phyloP scores from a whole-genome alignment of 1,140 invertebrate genomes.

The Diachasma alloeum region DNA sequence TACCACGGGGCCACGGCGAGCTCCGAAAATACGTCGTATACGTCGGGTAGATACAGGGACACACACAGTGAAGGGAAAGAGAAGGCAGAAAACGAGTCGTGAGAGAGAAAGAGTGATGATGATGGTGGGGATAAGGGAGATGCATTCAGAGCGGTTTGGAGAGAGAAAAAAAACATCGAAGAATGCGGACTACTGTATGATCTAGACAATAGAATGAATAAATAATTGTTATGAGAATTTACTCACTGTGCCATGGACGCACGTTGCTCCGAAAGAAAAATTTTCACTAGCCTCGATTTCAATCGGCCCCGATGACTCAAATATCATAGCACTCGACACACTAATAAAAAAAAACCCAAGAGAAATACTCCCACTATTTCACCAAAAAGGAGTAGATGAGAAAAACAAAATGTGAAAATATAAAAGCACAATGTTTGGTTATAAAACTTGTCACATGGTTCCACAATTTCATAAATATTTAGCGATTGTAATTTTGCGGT shows the following conservation, averaged over 20 bases:
- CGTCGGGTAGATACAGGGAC: slow-evolving; percentile 10
- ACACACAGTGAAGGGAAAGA: slow-evolving; percentile 13
- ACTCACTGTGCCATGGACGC: not conserved
- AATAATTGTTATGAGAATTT: not conserved
- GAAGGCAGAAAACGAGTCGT: slow-evolving; percentile 20
- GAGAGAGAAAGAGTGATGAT: not conserved
- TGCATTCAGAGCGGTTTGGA: slow-evolving; percentile 10
- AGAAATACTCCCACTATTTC: not conserved
- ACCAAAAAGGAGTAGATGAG: not conserved
- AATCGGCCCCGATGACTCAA: not conserved
- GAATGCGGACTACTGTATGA: slow-evolving; percentile 13
- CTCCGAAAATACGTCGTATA: slow-evolving; percentile 10
- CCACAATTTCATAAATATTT: not conserved
- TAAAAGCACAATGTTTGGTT: not conserved
- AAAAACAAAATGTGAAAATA: not conserved
- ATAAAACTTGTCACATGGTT: not conserved
- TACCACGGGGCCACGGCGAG: not conserved
- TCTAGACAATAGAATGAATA: not conserved
- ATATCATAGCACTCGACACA: not conserved
- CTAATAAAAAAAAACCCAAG: not conserved
- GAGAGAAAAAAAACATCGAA: not conserved
- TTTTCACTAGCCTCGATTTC: not conserved
- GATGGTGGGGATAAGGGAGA: slow-evolving; percentile 14
- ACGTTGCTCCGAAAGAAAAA: not conserved
- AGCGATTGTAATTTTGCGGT: not conserved